Evolutionary conservation across 2,888 invertebrate genomes (phyloP).

Genomic region (Apeira syringaria): DNA sequence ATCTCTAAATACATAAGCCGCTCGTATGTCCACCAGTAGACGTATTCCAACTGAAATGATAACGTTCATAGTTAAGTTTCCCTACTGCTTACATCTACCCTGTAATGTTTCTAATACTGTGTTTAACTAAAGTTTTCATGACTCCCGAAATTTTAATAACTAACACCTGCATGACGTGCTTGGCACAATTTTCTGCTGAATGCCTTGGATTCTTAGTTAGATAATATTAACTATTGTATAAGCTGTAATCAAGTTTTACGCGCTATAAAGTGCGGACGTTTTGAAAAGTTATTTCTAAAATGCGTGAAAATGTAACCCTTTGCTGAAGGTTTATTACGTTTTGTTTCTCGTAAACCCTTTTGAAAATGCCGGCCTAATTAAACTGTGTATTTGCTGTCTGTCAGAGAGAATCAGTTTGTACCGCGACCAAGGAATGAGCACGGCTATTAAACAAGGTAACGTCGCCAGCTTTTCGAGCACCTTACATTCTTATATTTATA

Average conservation of each 20-base stretch:
- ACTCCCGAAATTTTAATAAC: constrained; percentile 33
- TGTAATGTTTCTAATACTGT: background rate
- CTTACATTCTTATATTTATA: too few relatives aligned
- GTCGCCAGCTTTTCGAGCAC: too few relatives aligned
- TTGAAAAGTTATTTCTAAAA: constrained; percentile 3
- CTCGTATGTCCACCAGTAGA: too few relatives aligned
- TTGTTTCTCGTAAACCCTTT: background rate
- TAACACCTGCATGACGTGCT: constrained; percentile 13
- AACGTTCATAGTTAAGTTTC: too few relatives aligned
- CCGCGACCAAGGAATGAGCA: too few relatives aligned
- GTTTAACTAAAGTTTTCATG: constrained; percentile 33
- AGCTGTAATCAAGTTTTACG: background rate
- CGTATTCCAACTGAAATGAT: too few relatives aligned
- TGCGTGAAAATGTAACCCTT: background rate
- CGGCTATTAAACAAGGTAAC: too few relatives aligned
- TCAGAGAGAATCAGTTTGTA: too few relatives aligned
- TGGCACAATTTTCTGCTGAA: constrained; percentile 11
- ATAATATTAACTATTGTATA: background rate
- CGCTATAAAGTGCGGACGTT: constrained; percentile 10
- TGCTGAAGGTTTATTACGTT: background rate
- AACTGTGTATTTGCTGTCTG: too few relatives aligned
- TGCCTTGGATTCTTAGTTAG: constrained; percentile 8
- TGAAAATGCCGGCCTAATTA: background rate
- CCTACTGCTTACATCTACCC: background rate
- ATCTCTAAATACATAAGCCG: too few relatives aligned